Percentiles rank a stretch among this genome's conserved stretches.
phyloP scores from a whole-genome alignment of 2,113 vertebrate species.

The Phaethon lepturus region DNA sequence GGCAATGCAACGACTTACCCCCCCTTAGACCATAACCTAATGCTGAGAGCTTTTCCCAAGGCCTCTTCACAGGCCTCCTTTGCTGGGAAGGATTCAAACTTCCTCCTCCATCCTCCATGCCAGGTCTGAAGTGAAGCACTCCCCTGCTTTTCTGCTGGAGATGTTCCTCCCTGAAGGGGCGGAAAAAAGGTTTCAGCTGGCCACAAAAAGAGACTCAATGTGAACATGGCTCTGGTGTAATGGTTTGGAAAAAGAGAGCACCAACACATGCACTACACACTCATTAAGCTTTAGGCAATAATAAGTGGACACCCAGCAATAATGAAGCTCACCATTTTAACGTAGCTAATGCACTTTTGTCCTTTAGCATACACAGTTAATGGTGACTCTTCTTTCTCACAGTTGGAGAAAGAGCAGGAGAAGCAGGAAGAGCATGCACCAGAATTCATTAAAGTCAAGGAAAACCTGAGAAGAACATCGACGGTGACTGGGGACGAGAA shows the following conservation, averaged over 20 bases:
- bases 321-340: neutral
- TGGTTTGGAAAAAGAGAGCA: neutral
- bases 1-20: neutral
- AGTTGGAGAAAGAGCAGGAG: slow-evolving; percentile 89
- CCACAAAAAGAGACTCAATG: neutral
- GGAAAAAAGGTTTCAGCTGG: neutral
- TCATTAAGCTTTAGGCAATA: neutral
- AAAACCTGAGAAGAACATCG: slow-evolving; percentile 89
- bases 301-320: neutral
- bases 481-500: slow-evolving; percentile 77
- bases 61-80: neutral
- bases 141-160: neutral
- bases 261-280: rapidly evolving
- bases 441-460: slow-evolving; percentile 94
- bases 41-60: neutral
- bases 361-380: neutral
- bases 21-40: neutral
- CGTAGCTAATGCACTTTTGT: neutral
- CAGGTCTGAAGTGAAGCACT: neutral
- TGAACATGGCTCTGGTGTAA: neutral
- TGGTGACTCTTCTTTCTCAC: slow-evolving; percentile 5
- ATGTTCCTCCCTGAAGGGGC: neutral
- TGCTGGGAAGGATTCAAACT: neutral
- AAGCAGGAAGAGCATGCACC: slow-evolving; percentile 84
- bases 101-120: neutral